phyloP scores from a whole-genome alignment of 2,113 vertebrate genomes.

The Nycticorax nycticorax region DNA sequence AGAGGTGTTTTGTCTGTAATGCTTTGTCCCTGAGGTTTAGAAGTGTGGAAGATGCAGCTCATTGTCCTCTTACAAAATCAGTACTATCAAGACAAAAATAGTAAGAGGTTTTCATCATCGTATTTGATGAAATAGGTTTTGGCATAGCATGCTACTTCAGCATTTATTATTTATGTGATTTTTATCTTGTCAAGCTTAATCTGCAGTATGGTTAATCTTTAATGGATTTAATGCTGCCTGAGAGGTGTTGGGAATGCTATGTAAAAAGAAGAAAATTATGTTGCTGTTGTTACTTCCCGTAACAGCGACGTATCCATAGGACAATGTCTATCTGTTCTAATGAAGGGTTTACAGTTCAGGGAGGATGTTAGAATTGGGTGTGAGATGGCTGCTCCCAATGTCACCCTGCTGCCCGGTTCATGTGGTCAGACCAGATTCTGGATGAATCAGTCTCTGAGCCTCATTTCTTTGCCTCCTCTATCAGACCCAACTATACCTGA shows the following conservation, averaged over 20 bases:
- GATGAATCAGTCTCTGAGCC: background rate
- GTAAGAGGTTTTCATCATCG: fast-evolving
- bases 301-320: fast-evolving
- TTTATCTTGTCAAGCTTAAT: constrained; percentile 30
- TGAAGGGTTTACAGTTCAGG: background rate
- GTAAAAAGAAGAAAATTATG: background rate
- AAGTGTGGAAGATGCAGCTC: background rate
- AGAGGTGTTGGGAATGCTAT: background rate
- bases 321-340: background rate
- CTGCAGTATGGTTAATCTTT: constrained; percentile 5
- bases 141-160: background rate
- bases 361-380: background rate
- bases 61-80: background rate
- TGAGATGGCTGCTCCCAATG: background rate
- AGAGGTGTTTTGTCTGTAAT: background rate
- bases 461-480: background rate
- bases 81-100: background rate
- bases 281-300: background rate
- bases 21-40: background rate
- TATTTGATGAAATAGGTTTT: constrained; percentile 1
- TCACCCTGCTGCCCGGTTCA: background rate
- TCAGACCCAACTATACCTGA: background rate
- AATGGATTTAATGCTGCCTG: constrained; percentile 7
- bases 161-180: constrained; percentile 25
- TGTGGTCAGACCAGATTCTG: background rate